Evolutionary conservation across 2,888 invertebrate species (phyloP).

Genomic region (Penaeus monodon): DNA sequence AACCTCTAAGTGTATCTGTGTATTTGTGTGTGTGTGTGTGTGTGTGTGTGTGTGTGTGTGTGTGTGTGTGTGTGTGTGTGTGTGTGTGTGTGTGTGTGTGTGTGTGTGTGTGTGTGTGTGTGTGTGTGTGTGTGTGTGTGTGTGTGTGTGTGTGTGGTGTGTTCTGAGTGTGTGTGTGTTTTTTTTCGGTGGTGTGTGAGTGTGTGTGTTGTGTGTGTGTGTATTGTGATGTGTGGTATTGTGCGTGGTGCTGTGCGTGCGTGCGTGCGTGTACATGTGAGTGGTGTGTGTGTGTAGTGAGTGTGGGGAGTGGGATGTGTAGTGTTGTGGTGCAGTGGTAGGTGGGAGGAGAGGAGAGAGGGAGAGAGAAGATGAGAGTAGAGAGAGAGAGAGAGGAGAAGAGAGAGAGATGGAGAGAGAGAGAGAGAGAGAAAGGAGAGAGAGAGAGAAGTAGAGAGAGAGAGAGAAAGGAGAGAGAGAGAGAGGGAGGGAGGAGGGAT

Average conservation of each 20-base stretch:
- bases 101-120: not conserved
- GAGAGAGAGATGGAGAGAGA: not conserved
- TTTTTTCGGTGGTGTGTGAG: too few species aligned
- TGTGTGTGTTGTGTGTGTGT: too few species aligned
- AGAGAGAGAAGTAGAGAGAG: fast-evolving
- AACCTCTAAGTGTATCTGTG: not conserved
- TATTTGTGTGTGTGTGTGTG: conserved; percentile 6
- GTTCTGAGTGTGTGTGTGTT: too few species aligned
- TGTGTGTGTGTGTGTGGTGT: not conserved
- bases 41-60: conserved; percentile 5
- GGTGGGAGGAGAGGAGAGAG: too few species aligned
- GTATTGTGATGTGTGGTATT: too few species aligned
- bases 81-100: not conserved
- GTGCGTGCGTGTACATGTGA: too few species aligned
- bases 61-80: not conserved
- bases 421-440: not conserved
- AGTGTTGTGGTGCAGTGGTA: not conserved
- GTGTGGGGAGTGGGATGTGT: too few species aligned
- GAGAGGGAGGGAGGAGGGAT: too few species aligned
- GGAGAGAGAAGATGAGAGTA: not conserved
- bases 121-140: not conserved
- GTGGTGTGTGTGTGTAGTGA: too few species aligned
- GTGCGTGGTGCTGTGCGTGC: too few species aligned
- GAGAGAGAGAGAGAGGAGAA: not conserved
- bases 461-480: too few species aligned